These are phyloP conservation scores for Gastrophryne carolinensis DNA, from an alignment of 2,797 vertebrate species.

Conservation along the genomic window DNA sequence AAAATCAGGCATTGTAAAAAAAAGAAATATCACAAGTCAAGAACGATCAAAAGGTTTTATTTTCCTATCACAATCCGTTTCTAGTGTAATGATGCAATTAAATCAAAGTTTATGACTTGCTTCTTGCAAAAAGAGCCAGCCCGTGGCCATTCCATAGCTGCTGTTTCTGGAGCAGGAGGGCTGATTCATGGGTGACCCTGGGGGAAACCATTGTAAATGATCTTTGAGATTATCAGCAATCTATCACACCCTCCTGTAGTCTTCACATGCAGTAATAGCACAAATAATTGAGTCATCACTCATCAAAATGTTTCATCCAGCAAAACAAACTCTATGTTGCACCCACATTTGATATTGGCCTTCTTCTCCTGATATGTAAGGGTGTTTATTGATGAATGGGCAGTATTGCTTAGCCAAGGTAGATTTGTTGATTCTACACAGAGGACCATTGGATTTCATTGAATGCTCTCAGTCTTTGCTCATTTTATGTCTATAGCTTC, in stretches of 20 bases:
- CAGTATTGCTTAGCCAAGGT: slow-evolving; percentile 5
- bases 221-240: slow-evolving; percentile 43
- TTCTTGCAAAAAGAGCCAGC: background rate
- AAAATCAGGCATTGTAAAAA: background rate
- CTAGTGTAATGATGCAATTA: background rate
- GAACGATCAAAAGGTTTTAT: slow-evolving; percentile 1
- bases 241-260: slow-evolving; percentile 33
- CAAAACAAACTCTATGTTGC: slow-evolving; percentile 33
- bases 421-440: slow-evolving; percentile 32
- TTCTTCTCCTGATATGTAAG: slow-evolving; percentile 1
- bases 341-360: slow-evolving; percentile 35
- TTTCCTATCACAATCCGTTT: background rate
- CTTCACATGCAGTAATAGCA: slow-evolving; percentile 42
- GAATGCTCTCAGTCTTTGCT: slow-evolving; percentile 18
- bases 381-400: slow-evolving; percentile 30
- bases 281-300: slow-evolving; percentile 50
- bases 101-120: slow-evolving; percentile 24
- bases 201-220: slow-evolving; percentile 45
- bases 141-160: slow-evolving; percentile 8
- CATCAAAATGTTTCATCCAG: slow-evolving; percentile 45
- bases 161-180: background rate
- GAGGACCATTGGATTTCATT: background rate
- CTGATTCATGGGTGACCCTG: slow-evolving; percentile 1
- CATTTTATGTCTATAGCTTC: background rate
- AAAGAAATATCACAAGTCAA: background rate